These are phyloP conservation scores for Xestia c-nigrum DNA, from an alignment of 2,888 invertebrate species.

Conservation along the genomic window DNA sequence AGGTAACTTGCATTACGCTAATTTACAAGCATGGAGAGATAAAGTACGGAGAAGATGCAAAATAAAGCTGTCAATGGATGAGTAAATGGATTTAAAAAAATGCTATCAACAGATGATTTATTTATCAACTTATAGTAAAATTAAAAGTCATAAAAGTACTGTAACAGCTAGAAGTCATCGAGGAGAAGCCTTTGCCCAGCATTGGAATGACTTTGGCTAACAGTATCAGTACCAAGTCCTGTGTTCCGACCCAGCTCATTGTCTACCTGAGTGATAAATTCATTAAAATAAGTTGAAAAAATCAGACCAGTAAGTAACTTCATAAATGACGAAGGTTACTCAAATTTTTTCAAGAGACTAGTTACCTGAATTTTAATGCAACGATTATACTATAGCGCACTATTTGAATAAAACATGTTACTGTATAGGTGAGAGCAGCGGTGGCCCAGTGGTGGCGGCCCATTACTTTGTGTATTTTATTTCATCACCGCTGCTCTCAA, in stretches of 20 bases:
- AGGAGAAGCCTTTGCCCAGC: too few relatives aligned
- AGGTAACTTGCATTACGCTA: slow-evolving; percentile 3
- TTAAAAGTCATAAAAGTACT: too few relatives aligned
- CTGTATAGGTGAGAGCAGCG: too few relatives aligned
- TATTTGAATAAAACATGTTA: slow-evolving; percentile 35
- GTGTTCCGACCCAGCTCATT: neutral
- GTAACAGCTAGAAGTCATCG: too few relatives aligned
- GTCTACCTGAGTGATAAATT: neutral
- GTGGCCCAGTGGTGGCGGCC: too few relatives aligned
- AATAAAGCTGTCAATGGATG: neutral
- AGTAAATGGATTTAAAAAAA: neutral
- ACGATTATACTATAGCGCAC: neutral
- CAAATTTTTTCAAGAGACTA: neutral
- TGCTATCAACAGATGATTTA: neutral
- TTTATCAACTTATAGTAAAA: too few relatives aligned
- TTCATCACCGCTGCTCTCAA: too few relatives aligned
- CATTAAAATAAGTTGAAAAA: neutral
- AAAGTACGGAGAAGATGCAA: neutral
- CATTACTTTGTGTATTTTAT: too few relatives aligned
- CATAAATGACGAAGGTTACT: neutral
- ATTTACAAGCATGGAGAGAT: neutral
- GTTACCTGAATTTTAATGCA: neutral
- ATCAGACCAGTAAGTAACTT: neutral
- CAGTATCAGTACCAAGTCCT: too few relatives aligned
- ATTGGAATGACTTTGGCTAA: too few relatives aligned